A percentile compares a stretch with the other conserved stretches of the same genome.
phyloP scores from a whole-genome alignment of 92 coral and sea anemone genomes.

The Virgularia gustaviana region DNA sequence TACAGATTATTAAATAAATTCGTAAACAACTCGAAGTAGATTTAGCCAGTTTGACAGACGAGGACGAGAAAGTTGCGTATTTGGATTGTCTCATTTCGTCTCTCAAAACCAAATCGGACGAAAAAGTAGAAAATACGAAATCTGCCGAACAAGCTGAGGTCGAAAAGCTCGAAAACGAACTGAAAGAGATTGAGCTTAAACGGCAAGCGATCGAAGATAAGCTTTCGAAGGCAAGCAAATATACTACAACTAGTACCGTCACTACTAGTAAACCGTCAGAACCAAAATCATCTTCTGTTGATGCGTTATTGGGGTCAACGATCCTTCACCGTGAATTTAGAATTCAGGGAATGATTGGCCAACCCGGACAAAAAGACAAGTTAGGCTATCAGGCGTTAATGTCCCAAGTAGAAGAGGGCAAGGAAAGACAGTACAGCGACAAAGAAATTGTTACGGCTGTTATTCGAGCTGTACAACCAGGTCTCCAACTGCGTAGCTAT shows the following conservation, averaged over 20 bases:
- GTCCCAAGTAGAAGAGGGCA: conserved; percentile 51
- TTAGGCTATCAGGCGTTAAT: conserved; percentile 49
- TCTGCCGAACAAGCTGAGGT: not conserved
- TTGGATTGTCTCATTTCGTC: not conserved
- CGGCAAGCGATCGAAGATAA: not conserved
- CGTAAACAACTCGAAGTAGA: conserved; percentile 16
- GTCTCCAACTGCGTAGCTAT: conserved; percentile 51
- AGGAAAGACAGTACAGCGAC: conserved; percentile 39
- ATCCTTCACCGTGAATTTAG: conserved; percentile 50
- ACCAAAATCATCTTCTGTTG: conserved; percentile 19
- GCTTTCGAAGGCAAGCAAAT: not conserved
- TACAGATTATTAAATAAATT: conserved; percentile 26
- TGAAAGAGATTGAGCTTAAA: not conserved
- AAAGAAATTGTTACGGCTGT: conserved; percentile 47
- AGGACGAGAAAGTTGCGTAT: conserved; percentile 21
- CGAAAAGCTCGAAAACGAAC: not conserved
- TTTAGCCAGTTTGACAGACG: conserved; percentile 3
- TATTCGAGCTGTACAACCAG: conserved; percentile 55
- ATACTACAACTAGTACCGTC: no score
- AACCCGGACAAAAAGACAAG: conserved; percentile 52
- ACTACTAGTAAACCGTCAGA: not conserved
- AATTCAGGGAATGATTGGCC: conserved; percentile 51
- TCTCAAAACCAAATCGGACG: not conserved
- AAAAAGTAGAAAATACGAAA: no score
- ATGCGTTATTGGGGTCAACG: conserved; percentile 6